These are phyloP conservation scores for Psettodes erumei DNA, from an alignment of 2,113 vertebrate genomes.

Conservation along the genomic window DNA sequence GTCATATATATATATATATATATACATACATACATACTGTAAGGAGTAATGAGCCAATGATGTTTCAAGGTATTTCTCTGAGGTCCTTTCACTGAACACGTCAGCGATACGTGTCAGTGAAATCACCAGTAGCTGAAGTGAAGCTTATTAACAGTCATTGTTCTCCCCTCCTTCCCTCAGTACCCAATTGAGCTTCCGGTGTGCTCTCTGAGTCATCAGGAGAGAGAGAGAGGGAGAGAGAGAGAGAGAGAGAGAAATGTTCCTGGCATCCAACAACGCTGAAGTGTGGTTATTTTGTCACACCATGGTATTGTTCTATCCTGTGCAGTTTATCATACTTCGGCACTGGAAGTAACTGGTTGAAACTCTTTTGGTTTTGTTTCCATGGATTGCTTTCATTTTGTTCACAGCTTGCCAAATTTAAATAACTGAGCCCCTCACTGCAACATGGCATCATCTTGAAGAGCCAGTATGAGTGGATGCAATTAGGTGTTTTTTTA, in stretches of 20 bases:
- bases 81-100: background rate
- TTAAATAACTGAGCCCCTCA: background rate
- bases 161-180: slow-evolving; percentile 44
- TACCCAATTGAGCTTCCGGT: slow-evolving; percentile 39
- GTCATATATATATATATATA: too few species aligned
- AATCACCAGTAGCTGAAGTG: slow-evolving; percentile 21
- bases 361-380: slow-evolving; percentile 1
- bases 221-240: slow-evolving; percentile 7
- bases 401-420: slow-evolving; percentile 7
- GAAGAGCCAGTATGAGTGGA: background rate
- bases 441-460: background rate
- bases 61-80: background rate
- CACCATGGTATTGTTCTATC: slow-evolving; percentile 29
- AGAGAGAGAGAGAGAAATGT: slow-evolving; percentile 18
- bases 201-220: slow-evolving; percentile 62
- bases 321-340: slow-evolving; percentile 17
- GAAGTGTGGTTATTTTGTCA: slow-evolving; percentile 36
- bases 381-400: background rate
- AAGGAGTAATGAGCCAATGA: background rate
- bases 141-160: slow-evolving; percentile 46
- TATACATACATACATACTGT: background rate
- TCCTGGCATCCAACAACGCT: slow-evolving; percentile 34
- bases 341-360: slow-evolving; percentile 4
- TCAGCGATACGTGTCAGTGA: slow-evolving; percentile 10
- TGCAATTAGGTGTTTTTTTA: background rate